Percentiles rank a stretch among this genome's conserved stretches.
Conservation (phyloP, 2,888 invertebrate genomes). For the Mactromeris polynyma region DNA sequence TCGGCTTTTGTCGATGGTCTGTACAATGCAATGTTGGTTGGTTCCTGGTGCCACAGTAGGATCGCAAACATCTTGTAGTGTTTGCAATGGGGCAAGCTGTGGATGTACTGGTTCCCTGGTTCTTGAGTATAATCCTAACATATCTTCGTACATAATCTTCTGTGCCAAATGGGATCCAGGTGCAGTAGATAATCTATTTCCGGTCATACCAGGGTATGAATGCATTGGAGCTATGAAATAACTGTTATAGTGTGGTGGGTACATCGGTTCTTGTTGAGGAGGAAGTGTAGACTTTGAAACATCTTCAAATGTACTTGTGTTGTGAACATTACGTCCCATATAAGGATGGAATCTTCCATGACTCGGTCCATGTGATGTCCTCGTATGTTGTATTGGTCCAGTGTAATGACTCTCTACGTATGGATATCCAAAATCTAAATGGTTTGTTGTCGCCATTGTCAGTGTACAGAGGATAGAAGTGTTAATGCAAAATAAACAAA, state of each 20-base stretch:
- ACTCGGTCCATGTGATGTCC: neutral
- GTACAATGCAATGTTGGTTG: neutral
- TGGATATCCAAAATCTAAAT: neutral
- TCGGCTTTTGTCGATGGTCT: conserved; percentile 11
- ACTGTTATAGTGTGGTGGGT: neutral
- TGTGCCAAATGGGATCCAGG: neutral
- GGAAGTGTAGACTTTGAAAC: neutral
- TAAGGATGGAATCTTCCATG: conserved; percentile 20
- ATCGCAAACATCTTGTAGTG: conserved; percentile 27
- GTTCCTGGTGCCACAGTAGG: neutral
- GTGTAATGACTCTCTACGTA: neutral
- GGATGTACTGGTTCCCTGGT: neutral
- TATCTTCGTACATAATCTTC: conserved; percentile 3
- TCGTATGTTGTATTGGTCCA: neutral
- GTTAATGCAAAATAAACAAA: neutral
- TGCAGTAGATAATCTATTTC: neutral
- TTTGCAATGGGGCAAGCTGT: neutral
- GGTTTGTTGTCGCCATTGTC: conserved; percentile 5
- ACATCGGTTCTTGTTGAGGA: neutral
- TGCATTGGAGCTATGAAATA: neutral
- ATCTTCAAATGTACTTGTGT: neutral
- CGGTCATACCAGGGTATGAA: neutral
- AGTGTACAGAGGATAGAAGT: neutral
- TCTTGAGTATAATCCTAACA: neutral
- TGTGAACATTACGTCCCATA: neutral